These are phyloP conservation scores for Leucophenga varia DNA, from an alignment of 1,140 invertebrate genomes.

Conservation along the genomic window DNA sequence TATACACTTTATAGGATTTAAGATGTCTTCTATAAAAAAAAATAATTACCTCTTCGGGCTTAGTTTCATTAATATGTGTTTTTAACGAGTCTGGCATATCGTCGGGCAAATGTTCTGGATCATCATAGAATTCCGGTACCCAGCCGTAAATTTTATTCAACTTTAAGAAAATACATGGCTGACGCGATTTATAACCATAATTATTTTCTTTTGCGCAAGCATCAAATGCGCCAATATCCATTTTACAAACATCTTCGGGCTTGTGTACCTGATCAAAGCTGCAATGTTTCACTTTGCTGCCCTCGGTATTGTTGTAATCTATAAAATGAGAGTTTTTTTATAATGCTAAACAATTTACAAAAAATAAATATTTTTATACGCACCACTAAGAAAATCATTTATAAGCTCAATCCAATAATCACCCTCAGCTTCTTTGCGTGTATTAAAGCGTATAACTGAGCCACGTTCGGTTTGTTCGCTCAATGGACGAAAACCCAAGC, in stretches of 20 bases:
- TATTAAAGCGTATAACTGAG: constrained; percentile 80
- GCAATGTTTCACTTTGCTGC: constrained; percentile 69
- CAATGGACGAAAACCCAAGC: constrained; percentile 85
- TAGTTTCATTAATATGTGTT: constrained; percentile 60
- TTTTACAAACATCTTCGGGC: constrained; percentile 69
- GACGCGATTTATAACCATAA: constrained; percentile 72
- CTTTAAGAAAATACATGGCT: constrained; percentile 84
- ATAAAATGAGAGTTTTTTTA: not conserved
- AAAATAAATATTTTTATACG: constrained; percentile 47
- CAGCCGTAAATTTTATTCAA: constrained; percentile 81
- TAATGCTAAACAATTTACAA: not conserved
- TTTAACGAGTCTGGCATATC: constrained; percentile 70
- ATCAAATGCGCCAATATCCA: constrained; percentile 66
- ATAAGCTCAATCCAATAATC: constrained; percentile 69
- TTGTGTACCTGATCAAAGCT: constrained; percentile 62
- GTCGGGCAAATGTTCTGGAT: constrained; percentile 61
- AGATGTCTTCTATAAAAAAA: no score
- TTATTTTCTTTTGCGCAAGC: constrained; percentile 64
- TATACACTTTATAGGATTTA: no score
- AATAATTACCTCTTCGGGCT: constrained; percentile 31
- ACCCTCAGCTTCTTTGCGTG: constrained; percentile 65
- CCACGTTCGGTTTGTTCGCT: constrained; percentile 72
- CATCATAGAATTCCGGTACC: constrained; percentile 72
- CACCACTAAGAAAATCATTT: constrained; percentile 72
- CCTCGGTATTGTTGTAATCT: constrained; percentile 60